These are phyloP conservation scores for Uropsilus gracilis DNA, from an alignment of 2,113 vertebrate species.

Conservation along the genomic window DNA sequence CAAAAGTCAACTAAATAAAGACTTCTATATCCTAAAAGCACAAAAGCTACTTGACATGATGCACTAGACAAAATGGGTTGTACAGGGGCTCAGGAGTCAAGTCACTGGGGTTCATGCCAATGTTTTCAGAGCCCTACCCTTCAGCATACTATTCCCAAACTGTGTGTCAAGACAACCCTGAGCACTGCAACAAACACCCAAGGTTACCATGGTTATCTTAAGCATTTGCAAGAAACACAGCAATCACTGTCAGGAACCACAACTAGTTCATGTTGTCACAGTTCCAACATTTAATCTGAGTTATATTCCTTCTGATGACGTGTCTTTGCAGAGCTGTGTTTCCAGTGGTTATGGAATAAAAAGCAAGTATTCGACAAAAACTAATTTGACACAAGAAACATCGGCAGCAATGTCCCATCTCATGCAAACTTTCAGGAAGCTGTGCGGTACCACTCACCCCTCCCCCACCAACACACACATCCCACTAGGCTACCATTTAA, in stretches of 20 bases:
- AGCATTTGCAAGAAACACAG: not conserved
- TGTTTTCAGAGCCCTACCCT: not conserved
- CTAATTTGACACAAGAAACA: not conserved
- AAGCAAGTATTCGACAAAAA: not conserved
- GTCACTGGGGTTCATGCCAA: not conserved
- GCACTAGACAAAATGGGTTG: rapidly evolving
- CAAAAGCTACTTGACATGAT: not conserved
- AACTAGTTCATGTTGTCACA: not conserved
- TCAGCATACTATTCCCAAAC: not conserved
- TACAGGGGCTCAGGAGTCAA: not conserved
- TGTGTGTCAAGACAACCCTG: not conserved
- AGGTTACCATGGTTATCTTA: rapidly evolving
- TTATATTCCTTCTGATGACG: not conserved
- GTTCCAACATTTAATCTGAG: not conserved
- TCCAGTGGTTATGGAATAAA: not conserved
- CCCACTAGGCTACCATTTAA: not conserved
- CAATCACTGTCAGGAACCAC: not conserved
- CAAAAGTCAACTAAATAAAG: not conserved
- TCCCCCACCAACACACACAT: not conserved
- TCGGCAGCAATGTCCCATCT: no score
- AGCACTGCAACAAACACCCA: not conserved
- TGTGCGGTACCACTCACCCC: no score
- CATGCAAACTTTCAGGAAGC: not conserved
- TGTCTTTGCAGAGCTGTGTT: not conserved
- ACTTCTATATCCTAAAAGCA: not conserved